Base-by-base conservation (phyloP, 30 jellyfish, hydroid and myxozoan genomes). In the Phacellophora camtschatica region DNA sequence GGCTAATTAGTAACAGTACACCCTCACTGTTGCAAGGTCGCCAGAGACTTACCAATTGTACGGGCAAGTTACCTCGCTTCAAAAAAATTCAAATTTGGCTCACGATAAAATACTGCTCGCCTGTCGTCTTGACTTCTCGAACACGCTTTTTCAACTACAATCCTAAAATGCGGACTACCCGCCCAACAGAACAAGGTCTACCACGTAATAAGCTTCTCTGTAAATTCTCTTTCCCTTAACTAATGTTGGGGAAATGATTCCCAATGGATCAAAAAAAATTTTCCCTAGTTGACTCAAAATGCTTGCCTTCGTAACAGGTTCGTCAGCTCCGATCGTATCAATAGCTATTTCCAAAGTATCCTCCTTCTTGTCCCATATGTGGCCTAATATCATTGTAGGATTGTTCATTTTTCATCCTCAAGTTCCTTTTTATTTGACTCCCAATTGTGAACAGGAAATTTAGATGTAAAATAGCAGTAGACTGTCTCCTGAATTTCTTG, bases 361-460 rank as follows among this genome's bases (percentile, higher is more conserved):
- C 22, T 54, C 53, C 54, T 39, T 31, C 16, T 77, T 77, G 48
- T 59, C 87, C 87, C 87, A 74, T 18, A 2, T 22, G 16, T 4
- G 58, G 43, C 61, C 87, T 22, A 54, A 57, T 1, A 74, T 74
- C 51, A 1, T 54, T 37, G 59, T 36, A 10, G 87, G 77, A 27
- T 35, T 74, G 18, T 45, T 36, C 89, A 77, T 59, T 61, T 66
- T 81, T 77, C 81, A 62, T 81, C 37, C 37, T 77, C 89, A 9
- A 77, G 73, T 37, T 57, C 71, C 43, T 29, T 20, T 27, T 58
- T 29, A 41, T 77, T 49, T 18, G 89, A 77, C 49, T 77, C 89
- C 89, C 89, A 77, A 41, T 77, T 77, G 81, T 77, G 81, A 33
- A 77, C 89, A 63, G 73, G 81, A 77, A 77, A 74, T 64, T 35